Conservation (phyloP, 2,113 vertebrate species). For the Ceyx margarethae region DNA sequence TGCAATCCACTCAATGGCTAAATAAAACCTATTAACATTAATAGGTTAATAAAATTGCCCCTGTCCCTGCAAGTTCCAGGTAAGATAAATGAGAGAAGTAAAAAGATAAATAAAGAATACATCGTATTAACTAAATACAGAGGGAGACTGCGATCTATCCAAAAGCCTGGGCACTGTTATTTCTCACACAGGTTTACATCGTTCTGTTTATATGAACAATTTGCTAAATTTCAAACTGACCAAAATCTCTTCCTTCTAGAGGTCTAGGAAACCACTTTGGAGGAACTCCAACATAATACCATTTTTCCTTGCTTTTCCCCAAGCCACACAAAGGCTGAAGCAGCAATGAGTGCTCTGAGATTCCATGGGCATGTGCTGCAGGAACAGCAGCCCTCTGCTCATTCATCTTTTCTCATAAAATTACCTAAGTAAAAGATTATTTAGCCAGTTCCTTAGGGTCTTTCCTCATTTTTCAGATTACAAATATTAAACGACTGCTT, state of each 20-base stretch:
- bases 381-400: background rate
- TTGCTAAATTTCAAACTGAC: background rate
- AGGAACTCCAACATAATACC: background rate
- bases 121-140: background rate
- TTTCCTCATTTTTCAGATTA: background rate
- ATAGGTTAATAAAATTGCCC: background rate
- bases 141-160: background rate
- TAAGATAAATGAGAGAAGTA: background rate
- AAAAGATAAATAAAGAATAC: background rate
- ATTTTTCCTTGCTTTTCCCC: background rate
- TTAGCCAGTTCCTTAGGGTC: background rate
- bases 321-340: background rate
- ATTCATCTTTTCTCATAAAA: background rate
- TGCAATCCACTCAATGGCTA: background rate
- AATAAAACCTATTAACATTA: background rate
- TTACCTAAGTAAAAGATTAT: background rate
- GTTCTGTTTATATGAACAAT: background rate
- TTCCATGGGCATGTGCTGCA: background rate
- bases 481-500: background rate
- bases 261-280: background rate
- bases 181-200: background rate
- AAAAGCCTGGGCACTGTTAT: background rate
- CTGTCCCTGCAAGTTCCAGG: background rate
- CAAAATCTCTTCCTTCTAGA: background rate
- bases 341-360: background rate